phyloP scores from a whole-genome alignment of 2,888 invertebrate genomes.

The Stramonita haemastoma region DNA sequence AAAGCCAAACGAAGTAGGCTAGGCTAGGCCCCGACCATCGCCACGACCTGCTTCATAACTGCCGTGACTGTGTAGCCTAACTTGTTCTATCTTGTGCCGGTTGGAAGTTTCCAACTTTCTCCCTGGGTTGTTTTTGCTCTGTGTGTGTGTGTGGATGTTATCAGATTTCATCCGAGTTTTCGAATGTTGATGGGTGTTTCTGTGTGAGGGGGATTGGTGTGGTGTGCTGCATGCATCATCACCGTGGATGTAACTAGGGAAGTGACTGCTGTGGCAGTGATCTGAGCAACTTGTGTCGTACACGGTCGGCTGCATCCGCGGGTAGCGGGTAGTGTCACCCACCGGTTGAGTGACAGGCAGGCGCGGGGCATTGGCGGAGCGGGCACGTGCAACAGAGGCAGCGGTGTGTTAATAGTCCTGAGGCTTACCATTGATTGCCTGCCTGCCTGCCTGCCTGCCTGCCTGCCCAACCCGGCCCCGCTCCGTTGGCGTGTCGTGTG shows the following conservation, averaged over 20 bases:
- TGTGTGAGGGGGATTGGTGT: too few species aligned
- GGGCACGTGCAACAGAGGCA: slow-evolving; percentile 12
- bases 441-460: slow-evolving; percentile 20
- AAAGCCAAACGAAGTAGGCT: background rate
- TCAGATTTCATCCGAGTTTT: too few species aligned
- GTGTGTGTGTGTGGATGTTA: too few species aligned
- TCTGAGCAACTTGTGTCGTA: background rate
- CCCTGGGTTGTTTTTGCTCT: too few species aligned
- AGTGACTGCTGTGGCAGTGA: background rate
- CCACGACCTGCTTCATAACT: background rate
- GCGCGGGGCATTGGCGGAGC: background rate
- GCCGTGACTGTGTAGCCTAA: background rate
- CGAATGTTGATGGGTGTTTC: too few species aligned
- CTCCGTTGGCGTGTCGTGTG: slow-evolving; percentile 4
- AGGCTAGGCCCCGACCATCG: background rate
- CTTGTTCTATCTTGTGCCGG: background rate
- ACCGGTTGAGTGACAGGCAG: slow-evolving; percentile 4
- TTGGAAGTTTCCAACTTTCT: too few species aligned
- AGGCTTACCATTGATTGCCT: slow-evolving; percentile 30
- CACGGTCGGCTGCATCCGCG: background rate
- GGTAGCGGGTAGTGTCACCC: background rate
- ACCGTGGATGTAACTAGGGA: too few species aligned
- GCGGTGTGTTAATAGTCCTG: background rate
- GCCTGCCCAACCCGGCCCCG: background rate
- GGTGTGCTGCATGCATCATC: too few species aligned